A percentile compares a stretch with the other conserved stretches of the same genome.
Conservation (phyloP, 2,113 vertebrate genomes). For the Chlorocebus sabaeus region DNA sequence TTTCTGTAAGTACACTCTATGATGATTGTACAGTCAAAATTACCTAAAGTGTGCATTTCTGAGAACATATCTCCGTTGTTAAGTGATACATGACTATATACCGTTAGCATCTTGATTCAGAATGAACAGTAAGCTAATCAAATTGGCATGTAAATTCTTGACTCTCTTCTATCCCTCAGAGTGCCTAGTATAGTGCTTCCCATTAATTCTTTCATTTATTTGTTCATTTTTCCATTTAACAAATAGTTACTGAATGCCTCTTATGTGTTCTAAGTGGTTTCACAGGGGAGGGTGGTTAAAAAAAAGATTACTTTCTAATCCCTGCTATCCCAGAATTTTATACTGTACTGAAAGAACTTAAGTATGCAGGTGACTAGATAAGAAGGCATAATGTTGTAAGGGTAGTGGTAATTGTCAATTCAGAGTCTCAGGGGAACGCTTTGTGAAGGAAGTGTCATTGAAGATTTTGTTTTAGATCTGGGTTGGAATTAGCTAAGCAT, state of each 20-base stretch:
- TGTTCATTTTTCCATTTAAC: slow-evolving; percentile 25
- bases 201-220: slow-evolving; percentile 19
- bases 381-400: not conserved
- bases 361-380: not conserved
- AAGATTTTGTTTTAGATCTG: not conserved
- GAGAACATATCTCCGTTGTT: not conserved
- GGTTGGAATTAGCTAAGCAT: not conserved
- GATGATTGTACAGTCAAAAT: not conserved
- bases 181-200: slow-evolving; percentile 15
- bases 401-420: not conserved
- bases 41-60: not conserved
- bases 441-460: slow-evolving; percentile 26
- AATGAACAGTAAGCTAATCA: slow-evolving; percentile 24
- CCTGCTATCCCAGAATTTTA: not conserved
- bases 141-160: not conserved
- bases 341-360: not conserved
- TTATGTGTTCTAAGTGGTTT: not conserved
- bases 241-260: slow-evolving; percentile 13
- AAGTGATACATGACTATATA: not conserved
- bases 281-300: not conserved
- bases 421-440: not conserved
- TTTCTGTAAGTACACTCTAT: not conserved
- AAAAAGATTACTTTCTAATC: not conserved
- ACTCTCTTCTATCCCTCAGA: not conserved
- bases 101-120: not conserved